A percentile compares a stretch with the other conserved stretches of the same genome.
Conservation (phyloP, 1,140 invertebrate species). For the Drosophila azteca region DNA sequence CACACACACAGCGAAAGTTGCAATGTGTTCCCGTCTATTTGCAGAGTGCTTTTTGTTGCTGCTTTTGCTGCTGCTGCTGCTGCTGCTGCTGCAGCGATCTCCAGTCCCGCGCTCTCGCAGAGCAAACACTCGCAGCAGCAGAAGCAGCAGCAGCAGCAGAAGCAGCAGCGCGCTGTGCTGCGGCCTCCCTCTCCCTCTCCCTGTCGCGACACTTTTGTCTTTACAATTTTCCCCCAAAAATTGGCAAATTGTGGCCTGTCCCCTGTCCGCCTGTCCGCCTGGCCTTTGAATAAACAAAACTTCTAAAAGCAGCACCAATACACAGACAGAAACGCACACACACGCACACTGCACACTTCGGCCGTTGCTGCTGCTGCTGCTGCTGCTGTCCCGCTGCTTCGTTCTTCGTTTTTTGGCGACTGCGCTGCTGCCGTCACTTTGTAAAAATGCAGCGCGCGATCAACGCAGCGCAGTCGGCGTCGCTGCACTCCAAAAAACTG, state of each 20-base stretch:
- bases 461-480: slow-evolving; percentile 33
- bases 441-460: slow-evolving; percentile 36
- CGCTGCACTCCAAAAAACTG: slow-evolving; percentile 65
- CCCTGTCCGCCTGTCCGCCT: slow-evolving; percentile 24
- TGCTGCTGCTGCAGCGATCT: slow-evolving; percentile 16
- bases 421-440: slow-evolving; percentile 2
- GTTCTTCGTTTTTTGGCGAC: slow-evolving; percentile 26
- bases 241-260: slow-evolving; percentile 10
- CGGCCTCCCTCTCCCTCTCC: no score
- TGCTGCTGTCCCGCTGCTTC: slow-evolving; percentile 5
- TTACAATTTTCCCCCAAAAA: slow-evolving; percentile 25
- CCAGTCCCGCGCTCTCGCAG: slow-evolving; percentile 1
- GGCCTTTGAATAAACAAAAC: slow-evolving; percentile 43
- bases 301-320: slow-evolving; percentile 31
- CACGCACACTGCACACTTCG: background rate
- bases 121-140: slow-evolving; percentile 27
- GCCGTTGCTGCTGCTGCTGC: background rate
- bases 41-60: slow-evolving; percentile 11
- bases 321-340: slow-evolving; percentile 21
- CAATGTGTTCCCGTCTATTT: slow-evolving; percentile 16
- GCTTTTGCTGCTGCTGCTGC: slow-evolving; percentile 11
- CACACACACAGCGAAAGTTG: slow-evolving; percentile 23
- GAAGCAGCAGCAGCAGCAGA: background rate
- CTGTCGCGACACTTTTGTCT: slow-evolving; percentile 20
- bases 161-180: no score